Base-by-base conservation (phyloP, 2,113 vertebrate species). In the Patagioenas fasciata region DNA sequence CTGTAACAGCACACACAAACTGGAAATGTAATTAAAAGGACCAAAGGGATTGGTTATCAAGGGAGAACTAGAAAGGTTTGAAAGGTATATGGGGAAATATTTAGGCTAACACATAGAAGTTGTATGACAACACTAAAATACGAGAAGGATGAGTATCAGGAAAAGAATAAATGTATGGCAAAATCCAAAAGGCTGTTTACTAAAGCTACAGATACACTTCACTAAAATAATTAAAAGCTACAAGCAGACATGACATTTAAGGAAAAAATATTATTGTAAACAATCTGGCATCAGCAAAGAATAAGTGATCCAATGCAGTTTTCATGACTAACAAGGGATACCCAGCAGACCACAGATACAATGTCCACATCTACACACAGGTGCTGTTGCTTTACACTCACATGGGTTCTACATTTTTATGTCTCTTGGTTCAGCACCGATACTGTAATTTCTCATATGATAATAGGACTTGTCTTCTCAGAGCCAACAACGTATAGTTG, bases 41-140 rank as follows among this genome's bases (percentile, higher is more conserved):
- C 40, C 66, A 10, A 23, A 92, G 73, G 51, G 75, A 93, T 77
- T 83, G 85, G 83, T 73, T 92, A 80, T 38, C 29, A 40, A 90
- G 58, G 64, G 32, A 90, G 62, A 94, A 53, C 0, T 20, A 72
- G 60, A 62, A 87, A 50, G 44, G 31, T 66, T 91, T 93, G 82
- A 95, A 83, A 94, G 85, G 91, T 93, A 40, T 51, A 36, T 62
- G 38, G 38, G 75, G 91, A 96, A 95, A 93, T 91, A 94, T 94
- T 94, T 88, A 77, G 64, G 83, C 72, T 95, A 50, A 77, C 91
- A 94, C 77, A 4, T 50, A 50, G 50, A 58, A 88, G 23, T 42
- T 94, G 62, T 96, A 28, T 36, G 64, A 73, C 82, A 94, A 91
- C 88, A 90, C 70, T 72, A 57, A 61, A 62, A 67, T 15, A 78